A percentile compares a stretch with the other conserved stretches of the same genome.
Evolutionary conservation across 2,797 vertebrate genomes (phyloP).

Genomic region (Brachyrhaphis roseni): DNA sequence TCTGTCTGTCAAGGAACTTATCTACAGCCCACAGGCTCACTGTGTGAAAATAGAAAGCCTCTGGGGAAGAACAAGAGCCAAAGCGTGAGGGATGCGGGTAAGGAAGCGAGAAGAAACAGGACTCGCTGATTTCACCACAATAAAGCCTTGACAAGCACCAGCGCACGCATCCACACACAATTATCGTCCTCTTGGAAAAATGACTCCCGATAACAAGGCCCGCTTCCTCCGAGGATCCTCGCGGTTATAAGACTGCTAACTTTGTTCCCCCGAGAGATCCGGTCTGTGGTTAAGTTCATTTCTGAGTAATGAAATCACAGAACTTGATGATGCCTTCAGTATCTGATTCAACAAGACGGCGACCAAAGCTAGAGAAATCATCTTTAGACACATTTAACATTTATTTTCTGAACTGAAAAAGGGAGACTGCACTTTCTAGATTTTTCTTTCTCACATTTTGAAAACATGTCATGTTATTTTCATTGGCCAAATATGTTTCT

Average conservation of each 20-base stretch:
- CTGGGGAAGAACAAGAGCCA: conserved; percentile 33
- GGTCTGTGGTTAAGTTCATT: conserved; percentile 35
- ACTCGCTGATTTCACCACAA: conserved; percentile 46
- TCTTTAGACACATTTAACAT: conserved; percentile 28
- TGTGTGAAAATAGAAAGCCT: conserved; percentile 47
- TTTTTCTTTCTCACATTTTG: neutral
- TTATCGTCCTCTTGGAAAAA: conserved; percentile 47
- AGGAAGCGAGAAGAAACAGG: conserved; percentile 44
- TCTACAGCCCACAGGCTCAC: conserved; percentile 64
- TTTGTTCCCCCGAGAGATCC: conserved; percentile 42
- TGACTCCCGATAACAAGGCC: conserved; percentile 51
- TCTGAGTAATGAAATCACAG: conserved; percentile 51
- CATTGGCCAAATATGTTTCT: neutral
- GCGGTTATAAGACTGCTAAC: conserved; percentile 37
- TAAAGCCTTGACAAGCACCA: conserved; percentile 44
- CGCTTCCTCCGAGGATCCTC: conserved; percentile 38
- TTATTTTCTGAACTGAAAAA: conserved; percentile 20
- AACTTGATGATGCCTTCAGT: conserved; percentile 42
- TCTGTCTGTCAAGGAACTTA: conserved; percentile 63
- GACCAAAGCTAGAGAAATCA: conserved; percentile 23
- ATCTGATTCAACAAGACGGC: conserved; percentile 8
- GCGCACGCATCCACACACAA: conserved; percentile 38
- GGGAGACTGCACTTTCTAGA: neutral
- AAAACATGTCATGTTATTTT: neutral
- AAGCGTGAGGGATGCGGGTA: conserved; percentile 19